phyloP scores from a whole-genome alignment of 2,888 invertebrate genomes.

The Caenorhabditis sp. region DNA sequence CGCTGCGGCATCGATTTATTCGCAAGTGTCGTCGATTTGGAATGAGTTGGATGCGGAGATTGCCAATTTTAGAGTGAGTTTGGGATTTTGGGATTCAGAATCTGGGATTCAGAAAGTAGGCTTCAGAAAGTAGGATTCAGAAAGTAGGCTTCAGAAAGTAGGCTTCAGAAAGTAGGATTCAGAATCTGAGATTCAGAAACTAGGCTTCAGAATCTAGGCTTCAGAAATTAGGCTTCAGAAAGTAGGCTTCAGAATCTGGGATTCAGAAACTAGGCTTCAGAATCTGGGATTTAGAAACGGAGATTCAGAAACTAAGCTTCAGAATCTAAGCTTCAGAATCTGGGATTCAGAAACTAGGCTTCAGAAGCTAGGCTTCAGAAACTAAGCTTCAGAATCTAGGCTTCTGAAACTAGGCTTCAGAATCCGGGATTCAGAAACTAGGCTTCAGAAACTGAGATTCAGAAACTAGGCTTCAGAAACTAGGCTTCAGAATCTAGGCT shows the following conservation, averaged over 20 bases:
- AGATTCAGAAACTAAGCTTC: too few relatives aligned
- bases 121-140: too few relatives aligned
- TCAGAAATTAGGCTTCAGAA: too few relatives aligned
- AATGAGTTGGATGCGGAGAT: slow-evolving; percentile 68
- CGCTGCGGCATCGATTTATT: slow-evolving; percentile 61
- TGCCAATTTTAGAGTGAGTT: slow-evolving; percentile 63
- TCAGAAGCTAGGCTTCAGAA: too few relatives aligned
- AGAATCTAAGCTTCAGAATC: neutral
- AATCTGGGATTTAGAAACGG: too few relatives aligned
- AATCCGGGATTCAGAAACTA: neutral
- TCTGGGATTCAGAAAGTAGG: neutral
- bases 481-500: neutral
- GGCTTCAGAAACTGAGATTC: too few relatives aligned
- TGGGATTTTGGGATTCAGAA: neutral
- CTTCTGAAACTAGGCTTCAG: too few relatives aligned
- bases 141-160: too few relatives aligned
- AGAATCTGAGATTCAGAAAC: neutral
- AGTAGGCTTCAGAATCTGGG: too few relatives aligned
- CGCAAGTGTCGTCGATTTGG: slow-evolving; percentile 66
- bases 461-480: neutral
- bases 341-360: neutral
- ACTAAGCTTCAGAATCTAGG: too few relatives aligned
- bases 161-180: too few relatives aligned
- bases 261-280: too few relatives aligned
- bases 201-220: neutral